Evolutionary conservation across 2,113 vertebrate genomes (phyloP), one percentile per base, ranked within the genome.

Genomic region (Gambusia affinis): DNA sequence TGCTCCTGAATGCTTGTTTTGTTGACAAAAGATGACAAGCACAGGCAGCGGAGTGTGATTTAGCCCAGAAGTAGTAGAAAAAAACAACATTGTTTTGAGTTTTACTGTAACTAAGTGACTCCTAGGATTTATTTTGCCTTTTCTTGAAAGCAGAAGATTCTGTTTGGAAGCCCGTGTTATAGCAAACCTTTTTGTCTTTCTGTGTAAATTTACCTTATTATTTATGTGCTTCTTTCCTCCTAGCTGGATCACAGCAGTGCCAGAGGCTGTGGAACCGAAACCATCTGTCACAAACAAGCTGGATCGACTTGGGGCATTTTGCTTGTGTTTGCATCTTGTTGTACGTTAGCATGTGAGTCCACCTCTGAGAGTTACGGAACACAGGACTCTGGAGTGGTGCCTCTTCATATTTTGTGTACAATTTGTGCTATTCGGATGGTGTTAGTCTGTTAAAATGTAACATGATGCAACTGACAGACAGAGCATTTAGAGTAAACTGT

Each of bases 281-380:
- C 88, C 88, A 92, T 90, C 91, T 92, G 91, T 82, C 73, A 73
- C 79, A 78, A 73, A 82, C 82, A 84, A 77, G 42, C 82, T 82
- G 81, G 83, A 73, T 77, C 63, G 78, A 76, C 73, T 79, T 10
- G 71, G 72, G 78, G 82, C 75, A 75, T 75, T 90, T 81, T 77
- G 76, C 64, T 77, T 67, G 66, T 42, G 24, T 75, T 44, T 83
- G 70, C 57, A 63, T 78, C 57, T 67, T 24, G 39, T 8, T 68
- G 37, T 81, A 22, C 77, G 72, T 70, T 61, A 30, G 70, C 81
- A 51, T 79, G 17, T 30, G 12, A 70, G 68, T 67, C 73, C 67
- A 73, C 83, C 72, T 82, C 78, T 88, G 85, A 79, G 72, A 80
- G 72, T 79, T 86, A 89, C 65, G 47, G 75, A 84, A 86, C 24